A percentile compares a stretch with the other conserved stretches of the same genome.
phyloP scores from a whole-genome alignment of 2,113 vertebrate genomes.

The Lampris megalopsis region DNA sequence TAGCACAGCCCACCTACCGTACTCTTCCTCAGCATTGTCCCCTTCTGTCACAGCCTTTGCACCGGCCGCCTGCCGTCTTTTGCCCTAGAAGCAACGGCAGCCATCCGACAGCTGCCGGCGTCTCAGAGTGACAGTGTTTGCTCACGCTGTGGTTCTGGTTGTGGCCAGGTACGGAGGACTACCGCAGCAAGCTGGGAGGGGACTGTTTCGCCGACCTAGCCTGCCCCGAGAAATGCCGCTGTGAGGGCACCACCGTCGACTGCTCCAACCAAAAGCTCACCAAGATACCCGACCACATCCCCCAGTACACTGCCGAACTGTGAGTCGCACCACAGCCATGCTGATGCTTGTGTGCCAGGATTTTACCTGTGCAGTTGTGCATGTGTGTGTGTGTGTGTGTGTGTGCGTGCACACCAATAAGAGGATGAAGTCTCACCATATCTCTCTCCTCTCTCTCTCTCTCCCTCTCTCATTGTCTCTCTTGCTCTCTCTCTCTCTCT shows the following conservation, averaged over 20 bases:
- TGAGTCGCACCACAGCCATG: constrained; percentile 80
- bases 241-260: constrained; percentile 96
- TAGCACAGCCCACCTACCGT: background rate
- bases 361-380: background rate
- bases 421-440: constrained; percentile 5
- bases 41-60: constrained; percentile 12
- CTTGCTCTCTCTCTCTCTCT: constrained; percentile 32
- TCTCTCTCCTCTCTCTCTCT: constrained; percentile 6
- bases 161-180: constrained; percentile 94
- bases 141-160: constrained; percentile 50
- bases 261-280: constrained; percentile 98
- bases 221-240: constrained; percentile 97
- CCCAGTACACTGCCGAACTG: constrained; percentile 97
- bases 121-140: background rate
- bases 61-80: background rate
- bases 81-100: constrained; percentile 9
- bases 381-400: constrained; percentile 8
- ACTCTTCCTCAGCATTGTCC: constrained; percentile 15
- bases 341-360: background rate
- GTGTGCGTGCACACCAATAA: background rate
- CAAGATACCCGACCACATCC: constrained; percentile 96
- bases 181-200: constrained; percentile 95
- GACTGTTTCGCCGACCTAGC: constrained; percentile 98
- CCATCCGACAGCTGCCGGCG: constrained; percentile 23
- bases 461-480: background rate